A percentile compares a stretch with the other conserved stretches of the same genome.
Conservation (phyloP, 1,140 invertebrate species). For the Prorops nasuta region DNA sequence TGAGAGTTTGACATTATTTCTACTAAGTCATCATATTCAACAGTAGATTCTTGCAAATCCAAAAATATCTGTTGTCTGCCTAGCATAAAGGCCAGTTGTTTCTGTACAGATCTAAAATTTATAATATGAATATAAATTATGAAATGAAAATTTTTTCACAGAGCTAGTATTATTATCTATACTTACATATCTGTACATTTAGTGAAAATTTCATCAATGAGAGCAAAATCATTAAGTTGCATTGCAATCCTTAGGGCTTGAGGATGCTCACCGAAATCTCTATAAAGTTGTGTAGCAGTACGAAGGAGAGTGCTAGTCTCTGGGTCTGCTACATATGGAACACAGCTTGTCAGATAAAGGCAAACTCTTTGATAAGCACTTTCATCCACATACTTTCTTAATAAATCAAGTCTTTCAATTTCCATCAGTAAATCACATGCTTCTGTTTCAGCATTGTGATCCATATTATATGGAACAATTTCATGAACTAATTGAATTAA, state of each 20-base stretch:
- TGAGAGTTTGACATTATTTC: constrained; percentile 98
- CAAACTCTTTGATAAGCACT: constrained; percentile 93
- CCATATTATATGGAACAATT: constrained; percentile 97
- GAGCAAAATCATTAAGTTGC: constrained; percentile 85
- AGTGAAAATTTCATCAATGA: constrained; percentile 84
- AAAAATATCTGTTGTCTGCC: constrained; percentile 93
- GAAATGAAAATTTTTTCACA: background rate
- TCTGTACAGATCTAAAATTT: constrained; percentile 72
- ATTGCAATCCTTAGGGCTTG: constrained; percentile 92
- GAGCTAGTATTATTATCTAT: too few relatives aligned
- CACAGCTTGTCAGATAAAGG: constrained; percentile 94
- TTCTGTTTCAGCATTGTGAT: constrained; percentile 98
- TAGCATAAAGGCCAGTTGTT: constrained; percentile 97
- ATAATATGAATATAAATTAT: background rate
- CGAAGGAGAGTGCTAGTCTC: constrained; percentile 89
- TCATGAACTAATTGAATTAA: constrained; percentile 78
- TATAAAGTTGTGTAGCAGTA: constrained; percentile 84
- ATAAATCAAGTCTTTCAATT: constrained; percentile 87
- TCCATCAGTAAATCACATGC: constrained; percentile 99
- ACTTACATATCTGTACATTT: constrained; percentile 86
- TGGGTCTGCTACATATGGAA: constrained; percentile 96
- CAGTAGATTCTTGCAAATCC: constrained; percentile 68
- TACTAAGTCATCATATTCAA: constrained; percentile 85
- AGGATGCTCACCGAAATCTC: constrained; percentile 91
- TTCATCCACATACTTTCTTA: constrained; percentile 90